Evolutionary conservation across 2,797 vertebrate genomes (phyloP), one percentile per base, ranked within the genome.

Genomic region (Gephyroberyx darwinii): DNA sequence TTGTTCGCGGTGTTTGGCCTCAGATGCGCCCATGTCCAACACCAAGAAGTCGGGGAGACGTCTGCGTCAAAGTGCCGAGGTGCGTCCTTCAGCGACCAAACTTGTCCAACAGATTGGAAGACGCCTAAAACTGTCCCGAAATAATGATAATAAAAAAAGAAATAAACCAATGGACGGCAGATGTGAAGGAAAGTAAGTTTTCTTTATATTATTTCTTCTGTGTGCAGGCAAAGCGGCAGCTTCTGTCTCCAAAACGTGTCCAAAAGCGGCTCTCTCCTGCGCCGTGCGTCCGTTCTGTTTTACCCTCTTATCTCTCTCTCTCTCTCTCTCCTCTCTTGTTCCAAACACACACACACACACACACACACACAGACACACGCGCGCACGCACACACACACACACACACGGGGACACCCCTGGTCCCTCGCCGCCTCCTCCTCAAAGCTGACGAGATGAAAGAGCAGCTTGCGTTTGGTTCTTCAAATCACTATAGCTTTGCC

Each of bases 401-500:
- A 66, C 77, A 78, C 64, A 74, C 85, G 88, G 86, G 88, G 89
- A 87, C 91, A 91, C 89, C 90, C 90, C 81, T 89, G 85, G 84
- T 92, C 83, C 83, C 82, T 89, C 85, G 63, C 75, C 87, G 69
- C 57, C 57, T 59, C 89, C 86, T 91, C 83, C 83, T 90, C 83
- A 84, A 77, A 89, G 84, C 86, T 83, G 85, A 90, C 81, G 88
- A 88, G 91, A 93, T 91, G 92, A 93, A 89, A 89, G 90, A 86
- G 85, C 84, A 78, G 86, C 84, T 86, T 65, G 84, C 86, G 81
- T 39, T 41, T 45, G 74, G 69, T 51, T 75, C 78, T 70, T 78
- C 82, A 72, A 58, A 80, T 76, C 79, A 74, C 77, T 35, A 4
- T 74, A 55, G 76, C 76, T 33, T 68, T 61, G 59, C 71, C 41